phyloP scores from a whole-genome alignment of 1,140 invertebrate species.

The Drosophila nebulosa region DNA sequence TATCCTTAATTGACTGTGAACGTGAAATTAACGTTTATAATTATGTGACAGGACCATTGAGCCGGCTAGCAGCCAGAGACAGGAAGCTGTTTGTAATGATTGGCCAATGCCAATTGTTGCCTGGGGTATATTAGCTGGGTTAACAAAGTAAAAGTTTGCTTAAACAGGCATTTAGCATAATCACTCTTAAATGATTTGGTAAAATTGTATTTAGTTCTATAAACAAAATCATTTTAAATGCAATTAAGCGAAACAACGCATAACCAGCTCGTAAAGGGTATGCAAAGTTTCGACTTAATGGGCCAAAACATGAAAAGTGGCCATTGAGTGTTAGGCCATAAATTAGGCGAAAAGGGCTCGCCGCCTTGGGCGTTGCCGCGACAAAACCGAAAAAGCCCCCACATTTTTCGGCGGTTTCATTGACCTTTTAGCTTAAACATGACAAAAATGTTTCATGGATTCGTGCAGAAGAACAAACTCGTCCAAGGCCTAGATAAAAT shows the following conservation, averaged over 20 bases:
- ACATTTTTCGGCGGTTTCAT: constrained; percentile 30
- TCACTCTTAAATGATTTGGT: background rate
- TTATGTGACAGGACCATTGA: constrained; percentile 64
- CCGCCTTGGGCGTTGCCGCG: constrained; percentile 44
- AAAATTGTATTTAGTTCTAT: background rate
- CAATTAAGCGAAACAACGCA: background rate
- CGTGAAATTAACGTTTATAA: constrained; percentile 79
- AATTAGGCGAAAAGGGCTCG: constrained; percentile 44
- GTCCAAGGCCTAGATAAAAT: too few species aligned
- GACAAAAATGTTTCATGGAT: constrained; percentile 6
- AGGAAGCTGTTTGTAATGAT: constrained; percentile 1
- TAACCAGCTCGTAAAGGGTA: background rate
- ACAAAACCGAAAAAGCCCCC: constrained; percentile 36
- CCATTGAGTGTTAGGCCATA: constrained; percentile 65
- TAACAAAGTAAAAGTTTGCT: background rate
- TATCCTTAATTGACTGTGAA: constrained; percentile 78
- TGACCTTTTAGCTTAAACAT: constrained; percentile 42
- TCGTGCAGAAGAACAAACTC: background rate
- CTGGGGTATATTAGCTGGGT: background rate
- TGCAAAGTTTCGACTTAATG: background rate
- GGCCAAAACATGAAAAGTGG: background rate
- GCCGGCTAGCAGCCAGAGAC: constrained; percentile 39
- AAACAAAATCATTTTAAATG: background rate
- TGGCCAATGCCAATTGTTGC: background rate
- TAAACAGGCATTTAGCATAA: background rate